phyloP scores from a whole-genome alignment of 2,888 invertebrate species.

The Leptopilina myrica region DNA sequence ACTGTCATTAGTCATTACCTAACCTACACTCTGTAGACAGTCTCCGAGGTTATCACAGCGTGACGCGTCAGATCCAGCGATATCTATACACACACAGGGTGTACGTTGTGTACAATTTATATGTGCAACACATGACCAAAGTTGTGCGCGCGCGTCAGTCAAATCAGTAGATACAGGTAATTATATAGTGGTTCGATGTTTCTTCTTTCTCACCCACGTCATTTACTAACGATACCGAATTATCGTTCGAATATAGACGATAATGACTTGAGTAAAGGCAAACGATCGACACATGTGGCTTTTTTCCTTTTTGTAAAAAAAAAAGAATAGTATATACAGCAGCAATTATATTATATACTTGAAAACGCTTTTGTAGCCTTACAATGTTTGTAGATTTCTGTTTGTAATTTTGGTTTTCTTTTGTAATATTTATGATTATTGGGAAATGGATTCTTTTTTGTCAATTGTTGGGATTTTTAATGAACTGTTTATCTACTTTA shows the following conservation, averaged over 20 bases:
- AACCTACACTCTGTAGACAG: constrained; percentile 52
- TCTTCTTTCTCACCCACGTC: constrained; percentile 37
- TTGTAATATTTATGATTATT: no score
- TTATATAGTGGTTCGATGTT: constrained; percentile 23
- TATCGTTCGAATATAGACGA: constrained; percentile 31
- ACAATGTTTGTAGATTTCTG: no score
- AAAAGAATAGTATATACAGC: not conserved
- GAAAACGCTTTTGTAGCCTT: no score
- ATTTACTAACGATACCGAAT: constrained; percentile 34
- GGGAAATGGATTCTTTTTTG: no score
- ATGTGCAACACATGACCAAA: constrained; percentile 24
- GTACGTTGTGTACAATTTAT: constrained; percentile 32
- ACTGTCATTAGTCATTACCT: constrained; percentile 41
- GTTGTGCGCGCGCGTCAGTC: constrained; percentile 1
- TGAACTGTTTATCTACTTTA: no score
- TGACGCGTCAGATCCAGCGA: constrained; percentile 56
- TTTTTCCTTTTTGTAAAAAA: no score
- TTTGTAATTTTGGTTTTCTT: no score
- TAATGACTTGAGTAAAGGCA: constrained; percentile 18
- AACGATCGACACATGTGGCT: not conserved
- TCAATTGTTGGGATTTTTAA: no score
- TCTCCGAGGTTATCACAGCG: constrained; percentile 58
- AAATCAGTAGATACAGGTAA: constrained; percentile 38
- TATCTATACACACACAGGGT: constrained; percentile 38
- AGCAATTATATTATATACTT: not conserved